A percentile compares a stretch with the other conserved stretches of the same genome.
These are phyloP conservation scores for Porites lutea DNA, from an alignment of 64 coral and sea anemone species.

Conservation along the genomic window DNA sequence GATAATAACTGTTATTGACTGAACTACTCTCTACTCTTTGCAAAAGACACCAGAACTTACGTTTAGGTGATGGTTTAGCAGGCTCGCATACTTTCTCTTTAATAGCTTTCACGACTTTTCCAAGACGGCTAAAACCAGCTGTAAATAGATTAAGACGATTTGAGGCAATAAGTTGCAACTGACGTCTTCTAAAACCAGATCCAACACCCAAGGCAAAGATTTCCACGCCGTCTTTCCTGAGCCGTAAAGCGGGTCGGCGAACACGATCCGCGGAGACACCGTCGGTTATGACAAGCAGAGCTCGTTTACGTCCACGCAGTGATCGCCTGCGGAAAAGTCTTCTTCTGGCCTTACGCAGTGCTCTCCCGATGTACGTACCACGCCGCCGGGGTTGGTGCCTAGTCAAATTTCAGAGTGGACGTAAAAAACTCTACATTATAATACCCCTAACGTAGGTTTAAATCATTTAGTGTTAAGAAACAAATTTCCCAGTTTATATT, in stretches of 20 bases:
- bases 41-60: slow-evolving; percentile 3
- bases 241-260: slow-evolving; percentile 6
- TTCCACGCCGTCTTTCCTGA: slow-evolving; percentile 47
- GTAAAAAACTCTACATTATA: no score
- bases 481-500: no score
- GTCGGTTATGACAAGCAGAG: slow-evolving; percentile 53
- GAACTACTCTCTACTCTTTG: no score
- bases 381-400: slow-evolving; percentile 31
- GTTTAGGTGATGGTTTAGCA: slow-evolving; percentile 31
- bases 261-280: slow-evolving; percentile 46
- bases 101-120: slow-evolving; percentile 25
- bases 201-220: slow-evolving; percentile 61
- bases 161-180: slow-evolving; percentile 50
- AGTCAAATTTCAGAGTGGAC: background rate
- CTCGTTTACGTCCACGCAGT: slow-evolving; percentile 17
- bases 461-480: no score
- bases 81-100: slow-evolving; percentile 36
- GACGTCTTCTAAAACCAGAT: background rate
- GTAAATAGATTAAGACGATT: slow-evolving; percentile 38
- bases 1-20: no score
- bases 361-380: slow-evolving; percentile 33
- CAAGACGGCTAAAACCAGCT: slow-evolving; percentile 48
- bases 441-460: no score
- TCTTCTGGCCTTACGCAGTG: background rate
- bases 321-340: background rate